A percentile compares a stretch with the other conserved stretches of the same genome.
phyloP scores from a whole-genome alignment of 1,140 invertebrate genomes.

The Zaprionus lachaisei region DNA sequence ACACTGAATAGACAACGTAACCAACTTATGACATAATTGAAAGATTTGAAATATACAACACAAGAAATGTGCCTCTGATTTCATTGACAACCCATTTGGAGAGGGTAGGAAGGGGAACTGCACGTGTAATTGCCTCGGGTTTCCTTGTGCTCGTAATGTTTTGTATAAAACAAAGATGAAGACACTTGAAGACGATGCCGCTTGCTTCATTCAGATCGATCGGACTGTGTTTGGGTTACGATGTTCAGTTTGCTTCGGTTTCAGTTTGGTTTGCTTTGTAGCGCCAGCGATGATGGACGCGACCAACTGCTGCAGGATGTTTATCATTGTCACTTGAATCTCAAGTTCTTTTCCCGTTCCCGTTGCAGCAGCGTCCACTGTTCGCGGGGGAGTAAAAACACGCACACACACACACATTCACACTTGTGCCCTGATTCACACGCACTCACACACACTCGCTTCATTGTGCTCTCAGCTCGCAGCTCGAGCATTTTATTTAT shows the following conservation, averaged over 20 bases:
- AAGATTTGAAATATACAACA: background rate
- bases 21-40: background rate
- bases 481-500: conserved; percentile 65
- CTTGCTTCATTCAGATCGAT: conserved; percentile 12
- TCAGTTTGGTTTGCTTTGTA: conserved; percentile 11
- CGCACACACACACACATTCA: conserved; percentile 20
- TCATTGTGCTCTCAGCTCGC: background rate
- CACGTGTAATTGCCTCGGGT: conserved; percentile 17
- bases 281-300: conserved; percentile 58
- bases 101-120: background rate
- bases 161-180: conserved; percentile 45
- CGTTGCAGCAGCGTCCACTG: conserved; percentile 46
- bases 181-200: conserved; percentile 60
- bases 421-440: conserved; percentile 16
- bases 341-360: conserved; percentile 52
- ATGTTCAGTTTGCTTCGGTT: conserved; percentile 1
- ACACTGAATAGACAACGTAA: background rate
- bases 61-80: conserved; percentile 4
- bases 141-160: background rate
- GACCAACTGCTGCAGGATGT: conserved; percentile 76
- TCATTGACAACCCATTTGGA: conserved; percentile 2
- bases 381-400: conserved; percentile 53
- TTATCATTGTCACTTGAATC: conserved; percentile 75
- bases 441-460: background rate
- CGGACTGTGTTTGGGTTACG: background rate